A percentile compares a stretch with the other conserved stretches of the same genome.
Evolutionary conservation across 2,113 vertebrate genomes (phyloP).

Genomic region (Isurus oxyrinchus): DNA sequence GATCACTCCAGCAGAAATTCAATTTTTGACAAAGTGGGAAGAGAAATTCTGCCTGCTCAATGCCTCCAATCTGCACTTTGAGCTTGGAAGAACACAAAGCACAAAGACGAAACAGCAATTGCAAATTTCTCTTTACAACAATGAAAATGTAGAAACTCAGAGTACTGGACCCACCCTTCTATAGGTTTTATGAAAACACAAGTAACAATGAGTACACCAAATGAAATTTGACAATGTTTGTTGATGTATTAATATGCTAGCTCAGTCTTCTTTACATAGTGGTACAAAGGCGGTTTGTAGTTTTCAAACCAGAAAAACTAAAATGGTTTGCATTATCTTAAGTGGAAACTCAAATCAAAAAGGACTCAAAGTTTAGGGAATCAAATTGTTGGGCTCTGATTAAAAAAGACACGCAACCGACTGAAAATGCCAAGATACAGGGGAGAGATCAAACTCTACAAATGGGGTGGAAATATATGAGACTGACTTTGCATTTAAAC

Average conservation of each 20-base stretch:
- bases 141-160: neutral
- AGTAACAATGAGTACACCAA: neutral
- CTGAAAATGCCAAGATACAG: neutral
- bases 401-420: neutral
- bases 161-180: neutral
- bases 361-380: neutral
- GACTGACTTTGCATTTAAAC: no score
- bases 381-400: neutral
- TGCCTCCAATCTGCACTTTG: neutral
- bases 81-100: neutral
- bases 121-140: neutral
- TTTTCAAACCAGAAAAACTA: neutral
- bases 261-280: neutral
- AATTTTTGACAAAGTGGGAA: neutral
- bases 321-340: neutral
- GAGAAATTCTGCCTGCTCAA: neutral
- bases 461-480: neutral
- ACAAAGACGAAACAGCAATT: neutral
- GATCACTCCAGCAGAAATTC: neutral
- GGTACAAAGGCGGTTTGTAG: neutral
- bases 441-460: neutral
- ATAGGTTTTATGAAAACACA: neutral
- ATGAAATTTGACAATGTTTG: neutral
- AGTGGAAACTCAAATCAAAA: neutral
- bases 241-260: neutral